Percentiles rank a stretch among this genome's conserved stretches.
Evolutionary conservation across 2,888 invertebrate genomes (phyloP).

Genomic region (Pristionchus japonicus): DNA sequence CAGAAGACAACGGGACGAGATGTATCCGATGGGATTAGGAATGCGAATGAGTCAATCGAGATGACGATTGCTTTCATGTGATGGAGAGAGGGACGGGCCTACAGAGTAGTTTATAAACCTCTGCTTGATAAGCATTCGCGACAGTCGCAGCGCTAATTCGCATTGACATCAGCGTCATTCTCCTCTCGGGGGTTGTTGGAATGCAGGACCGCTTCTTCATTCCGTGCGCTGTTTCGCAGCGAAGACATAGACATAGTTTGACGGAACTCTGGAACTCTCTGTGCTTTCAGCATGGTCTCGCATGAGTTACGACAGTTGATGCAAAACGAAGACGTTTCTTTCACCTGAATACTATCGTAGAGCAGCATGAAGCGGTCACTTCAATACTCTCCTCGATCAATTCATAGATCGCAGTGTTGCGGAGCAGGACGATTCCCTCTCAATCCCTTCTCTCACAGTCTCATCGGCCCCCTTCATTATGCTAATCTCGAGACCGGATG

Average conservation of each 20-base stretch:
- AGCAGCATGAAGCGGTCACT: neutral
- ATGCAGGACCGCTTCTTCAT: neutral
- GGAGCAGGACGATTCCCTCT: neutral
- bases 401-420: neutral
- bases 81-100: neutral
- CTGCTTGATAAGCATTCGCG: neutral
- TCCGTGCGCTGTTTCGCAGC: too few relatives aligned
- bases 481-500: constrained; percentile 38
- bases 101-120: neutral
- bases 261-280: too few relatives aligned
- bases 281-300: too few relatives aligned
- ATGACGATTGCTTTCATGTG: constrained; percentile 11
- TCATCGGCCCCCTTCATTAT: constrained; percentile 24
- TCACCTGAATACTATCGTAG: too few relatives aligned
- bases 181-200: neutral
- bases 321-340: too few relatives aligned
- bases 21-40: neutral
- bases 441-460: neutral
- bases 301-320: too few relatives aligned
- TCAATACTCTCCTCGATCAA: neutral
- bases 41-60: neutral
- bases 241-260: too few relatives aligned
- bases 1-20: neutral
- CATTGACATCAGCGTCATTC: neutral
- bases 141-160: neutral